phyloP scores from a whole-genome alignment of 1,140 invertebrate species.

The Macrotrachela quadricornifera region DNA sequence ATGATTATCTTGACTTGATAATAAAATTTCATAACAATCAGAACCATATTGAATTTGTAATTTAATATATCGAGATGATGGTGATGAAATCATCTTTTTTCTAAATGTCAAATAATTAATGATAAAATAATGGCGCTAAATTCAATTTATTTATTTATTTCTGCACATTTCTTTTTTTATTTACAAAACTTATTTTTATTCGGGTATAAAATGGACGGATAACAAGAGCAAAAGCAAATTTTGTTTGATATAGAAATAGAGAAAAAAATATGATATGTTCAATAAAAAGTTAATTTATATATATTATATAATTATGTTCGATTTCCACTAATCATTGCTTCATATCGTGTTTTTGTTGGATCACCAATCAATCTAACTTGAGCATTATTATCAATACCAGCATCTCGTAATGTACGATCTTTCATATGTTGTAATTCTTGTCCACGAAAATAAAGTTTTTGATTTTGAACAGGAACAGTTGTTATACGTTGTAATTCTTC shows the following conservation, averaged over 20 bases:
- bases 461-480: slow-evolving; percentile 3
- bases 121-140: no score
- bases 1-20: no score
- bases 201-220: not conserved
- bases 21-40: no score
- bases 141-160: no score
- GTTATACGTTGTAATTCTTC: slow-evolving; percentile 3
- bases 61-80: no score
- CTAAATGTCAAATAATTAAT: no score
- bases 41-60: no score
- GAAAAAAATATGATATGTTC: not conserved
- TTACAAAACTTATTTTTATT: not conserved
- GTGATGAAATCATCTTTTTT: no score
- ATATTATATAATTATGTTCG: not conserved
- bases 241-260: not conserved
- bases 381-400: slow-evolving; percentile 3
- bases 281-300: no score
- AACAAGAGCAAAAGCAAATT: not conserved
- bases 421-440: slow-evolving; percentile 1
- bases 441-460: not conserved
- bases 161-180: not conserved
- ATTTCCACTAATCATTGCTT: not conserved
- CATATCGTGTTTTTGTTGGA: slow-evolving; percentile 1
- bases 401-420: slow-evolving; percentile 1
- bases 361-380: slow-evolving; percentile 2